Evolutionary conservation across 1,140 invertebrate genomes (phyloP), one percentile per base, ranked within the genome.

Genomic region (Linepithema humile): DNA sequence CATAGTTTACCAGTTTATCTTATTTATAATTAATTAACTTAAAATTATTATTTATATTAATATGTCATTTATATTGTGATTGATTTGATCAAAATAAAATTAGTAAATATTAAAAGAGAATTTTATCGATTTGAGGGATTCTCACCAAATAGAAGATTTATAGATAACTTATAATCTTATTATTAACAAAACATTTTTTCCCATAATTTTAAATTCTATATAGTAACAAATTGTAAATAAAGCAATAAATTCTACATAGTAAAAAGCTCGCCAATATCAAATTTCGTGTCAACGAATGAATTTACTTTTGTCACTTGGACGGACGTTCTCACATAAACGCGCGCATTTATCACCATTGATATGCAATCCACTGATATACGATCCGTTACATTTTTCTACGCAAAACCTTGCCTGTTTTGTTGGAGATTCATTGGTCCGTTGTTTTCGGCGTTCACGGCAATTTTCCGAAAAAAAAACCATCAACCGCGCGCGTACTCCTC

Each of bases 311-410:
- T 70, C 64, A 69, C 38, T 32, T 1, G 17, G 75, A 43, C 26
- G 38, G 35, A 69, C 38, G 40, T 55, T 77, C 43, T 75, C 62
- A 12, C 69, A 80, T 69, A 43, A 80, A 80, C 35, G 35, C 23
- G 26, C 48, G 64, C 48, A 70, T 80, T 80, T 80, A 80, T 80
- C 64, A 80, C 35, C 17, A 40, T 70, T 69, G 64, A 80, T 70
- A 70, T 23, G 64, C 64, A 32, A 77, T 43, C 40, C 20, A 67
- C n/a, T n/a, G n/a, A n/a, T n/a, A n/a, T n/a, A 45, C 45, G 48
- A 80, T 80, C n/a, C 23, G 75, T 80, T 80, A 80, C 70, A 70
- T 70, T 55, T 55, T 55, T 80, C 23, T 55, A 55, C 26, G 38
- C 48, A 48, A 12, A 77, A 65, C 45, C 23, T 69, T 55, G 48